phyloP scores from a whole-genome alignment of 2,113 vertebrate species.

The Engraulis encrasicolus region DNA sequence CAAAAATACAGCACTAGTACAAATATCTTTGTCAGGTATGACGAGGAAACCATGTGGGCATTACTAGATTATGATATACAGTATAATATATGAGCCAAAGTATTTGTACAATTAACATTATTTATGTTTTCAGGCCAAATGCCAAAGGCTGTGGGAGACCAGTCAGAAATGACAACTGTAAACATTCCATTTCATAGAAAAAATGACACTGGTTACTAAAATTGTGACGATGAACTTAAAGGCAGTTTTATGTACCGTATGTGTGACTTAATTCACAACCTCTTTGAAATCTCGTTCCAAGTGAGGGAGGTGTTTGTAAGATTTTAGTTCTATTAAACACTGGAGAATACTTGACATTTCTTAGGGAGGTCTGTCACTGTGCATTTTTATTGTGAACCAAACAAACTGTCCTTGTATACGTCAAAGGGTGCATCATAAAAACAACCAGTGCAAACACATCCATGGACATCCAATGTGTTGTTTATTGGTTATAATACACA shows the following conservation, averaged over 20 bases:
- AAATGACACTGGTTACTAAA: no score
- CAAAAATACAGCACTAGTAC: neutral
- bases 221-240: no score
- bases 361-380: neutral
- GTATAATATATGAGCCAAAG: neutral
- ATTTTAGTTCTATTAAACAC: neutral
- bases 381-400: neutral
- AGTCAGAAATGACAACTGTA: neutral
- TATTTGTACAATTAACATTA: neutral
- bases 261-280: no score
- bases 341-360: neutral
- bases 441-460: neutral
- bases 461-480: slow-evolving; percentile 33
- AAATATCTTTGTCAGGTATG: neutral
- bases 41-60: neutral
- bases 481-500: slow-evolving; percentile 62
- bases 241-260: no score
- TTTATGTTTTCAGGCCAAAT: neutral
- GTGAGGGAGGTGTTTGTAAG: no score
- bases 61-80: no score
- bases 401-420: neutral
- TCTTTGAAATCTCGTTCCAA: no score
- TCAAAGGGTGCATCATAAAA: neutral
- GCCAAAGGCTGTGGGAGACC: neutral
- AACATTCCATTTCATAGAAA: no score